A percentile compares a stretch with the other conserved stretches of the same genome.
phyloP scores from a whole-genome alignment of 64 coral and sea anemone genomes.

The Stichodactyla helianthus region DNA sequence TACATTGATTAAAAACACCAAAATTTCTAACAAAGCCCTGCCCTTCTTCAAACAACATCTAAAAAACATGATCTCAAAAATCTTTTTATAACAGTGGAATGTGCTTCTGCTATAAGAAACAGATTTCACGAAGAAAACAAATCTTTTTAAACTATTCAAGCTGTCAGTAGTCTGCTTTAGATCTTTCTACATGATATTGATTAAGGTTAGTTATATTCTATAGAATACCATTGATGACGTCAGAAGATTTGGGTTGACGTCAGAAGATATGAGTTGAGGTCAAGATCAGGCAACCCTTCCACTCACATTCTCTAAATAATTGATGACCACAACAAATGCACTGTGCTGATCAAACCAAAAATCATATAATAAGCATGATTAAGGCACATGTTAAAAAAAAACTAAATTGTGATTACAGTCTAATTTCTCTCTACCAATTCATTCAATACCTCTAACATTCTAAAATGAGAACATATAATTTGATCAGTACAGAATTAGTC shows the following conservation, averaged over 20 bases:
- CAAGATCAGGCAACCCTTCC: neutral
- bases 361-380: neutral
- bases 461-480: too few relatives aligned
- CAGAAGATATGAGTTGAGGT: neutral
- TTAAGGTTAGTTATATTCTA: neutral
- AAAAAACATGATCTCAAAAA: neutral
- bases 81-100: neutral
- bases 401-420: neutral
- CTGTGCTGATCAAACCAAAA: neutral
- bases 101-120: neutral
- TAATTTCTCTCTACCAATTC: neutral
- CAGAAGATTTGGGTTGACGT: neutral
- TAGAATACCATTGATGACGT: neutral
- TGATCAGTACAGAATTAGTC: too few relatives aligned
- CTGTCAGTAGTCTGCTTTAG: neutral
- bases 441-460: neutral
- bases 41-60: neutral
- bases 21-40: neutral
- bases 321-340: neutral
- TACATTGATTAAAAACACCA: too few relatives aligned
- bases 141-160: neutral
- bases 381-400: neutral
- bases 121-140: neutral
- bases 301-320: neutral
- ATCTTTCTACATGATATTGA: neutral